Base-by-base conservation (phyloP, 1,140 invertebrate genomes). In the Drosophila chauvacae region DNA sequence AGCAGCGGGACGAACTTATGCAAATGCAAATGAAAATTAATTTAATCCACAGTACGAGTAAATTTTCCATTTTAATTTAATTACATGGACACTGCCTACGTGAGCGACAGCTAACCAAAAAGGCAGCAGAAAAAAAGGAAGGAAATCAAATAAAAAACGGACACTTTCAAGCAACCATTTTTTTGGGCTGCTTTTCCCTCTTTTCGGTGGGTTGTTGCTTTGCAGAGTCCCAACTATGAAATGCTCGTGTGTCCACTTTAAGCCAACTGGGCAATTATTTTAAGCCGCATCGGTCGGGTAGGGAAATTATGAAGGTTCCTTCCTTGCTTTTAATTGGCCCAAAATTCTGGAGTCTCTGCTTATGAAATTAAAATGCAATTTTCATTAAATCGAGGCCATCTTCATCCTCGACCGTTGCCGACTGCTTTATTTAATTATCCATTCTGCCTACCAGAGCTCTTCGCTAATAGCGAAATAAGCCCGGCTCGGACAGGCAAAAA, bases 41-140 rank as follows among this genome's bases (percentile, higher is more conserved):
- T 91, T 91, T 91, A 91, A 91, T 91, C 90, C 90, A 48, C 80
- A 85, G 77, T 90, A 84, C 77, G 84, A 91, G 82, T 83, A 91
- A 81, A 91, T 91, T 91, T 91, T 87, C 90, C 86, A 90, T 91
- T 91, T 91, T 91, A 91, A 91, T 91, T 91, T 91, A 91, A 91
- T 91, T 91, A 91, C 85, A 90, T 90, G 90, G 82, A 91, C 84
- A 74, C 77, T 91, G 90, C 77, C 88, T 91, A 91, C 88, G 88
- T 91, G 88, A 91, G 88, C 88, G 88, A 91, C 88, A 91, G 88
- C 86, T 82, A 80, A 80, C 78, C 75, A 76, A 88, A 76, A 88
- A 72, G 53, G 70, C 50, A 63, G 59, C 59, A 79, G 35, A 37
- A 71, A 84, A 44, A 44, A 44, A 39, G n/a, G 35, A 64, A 68